Base-by-base conservation (phyloP, 1,140 invertebrate species). In the Aphaenogaster ashmeadi region DNA sequence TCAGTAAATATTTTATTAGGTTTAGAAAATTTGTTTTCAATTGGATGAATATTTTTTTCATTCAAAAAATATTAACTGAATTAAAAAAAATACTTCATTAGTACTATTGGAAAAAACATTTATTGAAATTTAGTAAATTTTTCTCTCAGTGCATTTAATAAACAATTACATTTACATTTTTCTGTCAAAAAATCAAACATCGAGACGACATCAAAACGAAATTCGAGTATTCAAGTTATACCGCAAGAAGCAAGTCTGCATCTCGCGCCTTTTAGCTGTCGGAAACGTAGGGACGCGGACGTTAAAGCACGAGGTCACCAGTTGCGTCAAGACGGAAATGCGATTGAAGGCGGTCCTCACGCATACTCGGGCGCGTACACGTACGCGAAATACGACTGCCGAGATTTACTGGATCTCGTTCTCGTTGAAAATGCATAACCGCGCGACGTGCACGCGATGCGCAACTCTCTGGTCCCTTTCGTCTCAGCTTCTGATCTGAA, bases 321-420 rank as follows among this genome's bases (percentile, higher is more conserved):
- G 64, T 81, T 81, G 78, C 78, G 64, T 47, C 62, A 69, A 56
- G 21, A 21, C 36, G 78, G 64, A 69, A 80, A 80, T 69, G 64
- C 47, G 36, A 56, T 80, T 69, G 47, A 56, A 81, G 47, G 13
- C 64, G 64, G 21, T 56, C 47, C 36, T 81, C 64, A 44, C 67
- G 36, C 64, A 69, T 69, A 52, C 33, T 54, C 21, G 47, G 15
- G 47, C 47, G 7, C 44, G 47, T 60, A 18, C 64, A 72, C 15
- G 69, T 71, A 71, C 36, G 62, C n/a, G 33, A 80, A 80, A 67
- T 50, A 41, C 78, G 33, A 21, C 21, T 47, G 8, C 33, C 47
- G 47, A 81, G 78, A 81, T 81, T 71, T 71, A 71, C 47, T 27
- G 44, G 33, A 8, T 13, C 58, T 80, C n/a, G 21, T 62, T 66